Conservation (phyloP, 2,113 vertebrate species). For the Cervus canadensis region DNA sequence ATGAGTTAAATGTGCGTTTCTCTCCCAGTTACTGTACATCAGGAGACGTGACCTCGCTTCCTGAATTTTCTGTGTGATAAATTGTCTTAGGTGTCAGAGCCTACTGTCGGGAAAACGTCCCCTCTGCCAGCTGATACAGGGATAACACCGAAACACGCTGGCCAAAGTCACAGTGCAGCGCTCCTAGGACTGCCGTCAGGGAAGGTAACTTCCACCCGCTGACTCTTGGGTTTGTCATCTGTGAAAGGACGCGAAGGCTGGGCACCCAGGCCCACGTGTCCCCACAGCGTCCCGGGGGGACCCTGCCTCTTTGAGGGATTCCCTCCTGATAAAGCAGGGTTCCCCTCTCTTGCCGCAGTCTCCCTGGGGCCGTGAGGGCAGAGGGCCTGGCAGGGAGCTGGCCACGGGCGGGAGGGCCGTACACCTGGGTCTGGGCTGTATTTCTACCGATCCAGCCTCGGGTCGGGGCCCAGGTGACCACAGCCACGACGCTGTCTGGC, state of each 20-base stretch:
- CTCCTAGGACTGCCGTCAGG: not conserved
- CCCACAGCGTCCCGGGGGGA: accelerated
- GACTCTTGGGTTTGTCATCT: not conserved
- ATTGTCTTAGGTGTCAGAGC: slow-evolving; percentile 55
- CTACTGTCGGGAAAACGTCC: slow-evolving; percentile 41
- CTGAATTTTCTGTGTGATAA: not conserved
- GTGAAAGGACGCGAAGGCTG: not conserved
- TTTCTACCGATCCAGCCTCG: not conserved
- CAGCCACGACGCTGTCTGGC: not conserved
- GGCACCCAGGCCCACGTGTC: accelerated
- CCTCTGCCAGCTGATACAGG: slow-evolving; percentile 18
- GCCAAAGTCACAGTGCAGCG: not conserved
- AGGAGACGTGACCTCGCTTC: accelerated
- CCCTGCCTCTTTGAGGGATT: accelerated
- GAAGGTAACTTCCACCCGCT: not conserved
- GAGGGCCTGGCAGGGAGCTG: not conserved
- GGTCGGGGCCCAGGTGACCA: accelerated
- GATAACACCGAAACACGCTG: not conserved
- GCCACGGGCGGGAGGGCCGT: not conserved
- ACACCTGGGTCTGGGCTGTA: not conserved
- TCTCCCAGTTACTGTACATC: no score
- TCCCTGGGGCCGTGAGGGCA: not conserved
- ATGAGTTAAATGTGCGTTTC: not conserved
- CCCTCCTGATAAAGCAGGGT: not conserved
- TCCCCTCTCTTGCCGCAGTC: not conserved